Evolutionary conservation across 2,797 vertebrate species (phyloP), one percentile per base, ranked within the genome.

Genomic region (Gymnothorax reevesii): DNA sequence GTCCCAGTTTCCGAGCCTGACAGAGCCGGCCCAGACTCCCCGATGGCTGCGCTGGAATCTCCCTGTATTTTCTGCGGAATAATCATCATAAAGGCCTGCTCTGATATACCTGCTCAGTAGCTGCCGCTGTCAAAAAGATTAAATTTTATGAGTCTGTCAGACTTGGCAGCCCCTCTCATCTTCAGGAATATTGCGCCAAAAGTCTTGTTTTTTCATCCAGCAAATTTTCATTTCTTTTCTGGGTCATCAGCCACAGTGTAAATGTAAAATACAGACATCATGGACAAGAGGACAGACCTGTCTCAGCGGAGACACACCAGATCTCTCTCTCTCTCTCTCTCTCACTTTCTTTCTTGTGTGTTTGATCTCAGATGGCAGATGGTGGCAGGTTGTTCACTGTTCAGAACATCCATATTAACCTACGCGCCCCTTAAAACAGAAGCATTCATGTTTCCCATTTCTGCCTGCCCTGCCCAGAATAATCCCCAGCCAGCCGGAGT

Each of bases 61-160:
- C 69, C 42, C 54, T 57, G 52, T 84, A 79, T 84, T 89, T 86
- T 87, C 86, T 86, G 77, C 86, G 84, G 86, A 89, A 88, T 77
- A 90, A 88, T 86, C 64, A 88, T 88, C 84, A 90, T 88, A 89
- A 90, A 90, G 79, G n/a, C 75, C n/a, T 82, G 80, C 88, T 89
- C 89, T 87, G 71, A 89, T 86, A 79, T 87, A 87, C 86, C 82
- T 87, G 86, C 84, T 85, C 57, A 87, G 82, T 87, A 85, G 83
- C 77, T 87, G 87, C 89, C 87, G 83, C 86, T 89, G 86, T 91
- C 88, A 88, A 88, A 89, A 64, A 83, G 83, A 88, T 87, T 88
- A 82, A 86, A 66, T 86, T 88, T 87, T 84, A 87, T 83, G 57
- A 87, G 86, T 71, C 57, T 88, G 88, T 89, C 87, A 80, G 77